Evolutionary conservation across 2,113 vertebrate species (phyloP).

Genomic region (Columba livia): DNA sequence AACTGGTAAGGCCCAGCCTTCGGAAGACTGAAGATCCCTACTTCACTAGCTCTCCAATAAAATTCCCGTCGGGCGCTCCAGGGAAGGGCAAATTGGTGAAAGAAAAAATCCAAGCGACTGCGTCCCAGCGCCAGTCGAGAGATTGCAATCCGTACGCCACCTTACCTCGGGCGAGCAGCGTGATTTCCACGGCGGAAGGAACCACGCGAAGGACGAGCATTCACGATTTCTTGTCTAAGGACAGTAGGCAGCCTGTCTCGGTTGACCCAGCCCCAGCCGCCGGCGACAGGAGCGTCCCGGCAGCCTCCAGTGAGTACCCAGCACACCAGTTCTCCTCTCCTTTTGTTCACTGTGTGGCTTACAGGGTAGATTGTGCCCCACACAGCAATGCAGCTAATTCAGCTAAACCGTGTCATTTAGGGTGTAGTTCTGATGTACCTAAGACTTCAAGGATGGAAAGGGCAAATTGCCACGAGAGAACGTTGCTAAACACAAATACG

Average conservation of each 20-base stretch:
- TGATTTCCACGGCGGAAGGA: slow-evolving; percentile 97
- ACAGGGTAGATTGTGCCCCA: slow-evolving; percentile 27
- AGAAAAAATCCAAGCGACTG: slow-evolving; percentile 76
- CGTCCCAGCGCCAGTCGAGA: slow-evolving; percentile 79
- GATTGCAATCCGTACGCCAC: slow-evolving; percentile 81
- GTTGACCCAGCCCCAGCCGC: slow-evolving; percentile 80
- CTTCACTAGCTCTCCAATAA: slow-evolving; percentile 78
- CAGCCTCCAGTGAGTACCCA: slow-evolving; percentile 94
- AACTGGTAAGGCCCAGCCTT: slow-evolving; percentile 71
- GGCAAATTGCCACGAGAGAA: slow-evolving; percentile 77
- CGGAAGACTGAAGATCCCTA: slow-evolving; percentile 85
- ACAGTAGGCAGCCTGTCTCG: slow-evolving; percentile 87
- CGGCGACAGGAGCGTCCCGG: slow-evolving; percentile 72
- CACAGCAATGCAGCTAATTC: not conserved
- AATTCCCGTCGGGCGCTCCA: slow-evolving; percentile 75
- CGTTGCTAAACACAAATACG: slow-evolving; percentile 71
- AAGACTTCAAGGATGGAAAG: slow-evolving; percentile 78
- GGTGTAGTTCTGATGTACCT: slow-evolving; percentile 48
- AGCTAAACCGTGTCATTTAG: not conserved
- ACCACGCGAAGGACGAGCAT: slow-evolving; percentile 94
- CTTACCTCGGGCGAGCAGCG: slow-evolving; percentile 96
- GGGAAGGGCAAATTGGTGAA: slow-evolving; percentile 81
- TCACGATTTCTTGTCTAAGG: slow-evolving; percentile 95
- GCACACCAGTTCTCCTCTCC: slow-evolving; percentile 64
- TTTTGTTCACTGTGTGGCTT: slow-evolving; percentile 53